A percentile compares a stretch with the other conserved stretches of the same genome.
phyloP scores from a whole-genome alignment of 2,113 vertebrate genomes.

The Reinhardtius hippoglossoides region DNA sequence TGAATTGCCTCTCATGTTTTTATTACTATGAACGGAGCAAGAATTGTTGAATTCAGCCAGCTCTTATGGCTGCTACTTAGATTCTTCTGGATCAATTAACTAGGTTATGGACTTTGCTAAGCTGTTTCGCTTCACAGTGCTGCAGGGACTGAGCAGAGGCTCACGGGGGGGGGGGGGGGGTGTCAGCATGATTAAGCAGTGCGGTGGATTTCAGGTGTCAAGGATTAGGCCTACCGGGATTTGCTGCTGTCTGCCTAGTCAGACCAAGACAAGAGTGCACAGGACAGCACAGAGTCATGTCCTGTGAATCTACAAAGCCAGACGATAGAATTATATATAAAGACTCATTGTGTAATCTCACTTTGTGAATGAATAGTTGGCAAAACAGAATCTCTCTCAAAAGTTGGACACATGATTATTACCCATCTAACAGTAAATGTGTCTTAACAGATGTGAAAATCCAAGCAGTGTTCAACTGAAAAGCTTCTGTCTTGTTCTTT shows the following conservation, averaged over 20 bases:
- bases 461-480: background rate
- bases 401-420: background rate
- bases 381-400: background rate
- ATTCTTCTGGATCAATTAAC: conserved; percentile 49
- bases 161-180: conserved; percentile 9
- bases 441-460: background rate
- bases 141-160: conserved; percentile 5
- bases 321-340: background rate
- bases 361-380: background rate
- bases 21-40: background rate
- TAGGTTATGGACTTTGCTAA: conserved; percentile 28
- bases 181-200: conserved; percentile 39
- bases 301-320: background rate
- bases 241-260: conserved; percentile 21
- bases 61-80: background rate
- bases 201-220: conserved; percentile 27
- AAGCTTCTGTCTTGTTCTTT: background rate
- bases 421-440: background rate
- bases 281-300: conserved; percentile 3
- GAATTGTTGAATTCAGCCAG: background rate
- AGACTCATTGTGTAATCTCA: background rate
- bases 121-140: conserved; percentile 28
- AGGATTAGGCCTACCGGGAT: conserved; percentile 41
- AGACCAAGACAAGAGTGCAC: conserved; percentile 15
- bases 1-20: conserved; percentile 3